phyloP scores from a whole-genome alignment of 2,888 invertebrate species.

The Zygothrica quintamaculata region DNA sequence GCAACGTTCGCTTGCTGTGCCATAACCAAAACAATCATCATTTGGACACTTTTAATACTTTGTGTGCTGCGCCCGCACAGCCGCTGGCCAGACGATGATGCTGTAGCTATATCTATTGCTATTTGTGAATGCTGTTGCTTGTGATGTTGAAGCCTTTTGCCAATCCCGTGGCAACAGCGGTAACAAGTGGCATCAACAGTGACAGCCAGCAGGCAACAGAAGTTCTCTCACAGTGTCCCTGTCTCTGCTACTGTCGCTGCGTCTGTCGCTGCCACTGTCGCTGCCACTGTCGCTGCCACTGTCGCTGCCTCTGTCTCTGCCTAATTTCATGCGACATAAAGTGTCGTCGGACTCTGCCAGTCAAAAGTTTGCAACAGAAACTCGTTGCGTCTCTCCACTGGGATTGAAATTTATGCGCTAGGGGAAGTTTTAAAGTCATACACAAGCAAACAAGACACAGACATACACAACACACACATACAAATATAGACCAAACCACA shows the following conservation, averaged over 20 bases:
- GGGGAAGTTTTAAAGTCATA: constrained; percentile 65
- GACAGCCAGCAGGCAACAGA: constrained; percentile 37
- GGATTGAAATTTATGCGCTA: constrained; percentile 75
- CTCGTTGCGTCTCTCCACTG: constrained; percentile 54
- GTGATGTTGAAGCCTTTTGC: constrained; percentile 46
- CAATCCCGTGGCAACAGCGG: constrained; percentile 56
- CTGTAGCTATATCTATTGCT: background rate
- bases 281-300: constrained; percentile 56
- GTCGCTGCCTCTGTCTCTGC: constrained; percentile 50
- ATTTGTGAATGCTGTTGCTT: background rate
- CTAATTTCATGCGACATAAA: constrained; percentile 77
- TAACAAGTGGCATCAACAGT: constrained; percentile 63
- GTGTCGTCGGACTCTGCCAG: constrained; percentile 52
- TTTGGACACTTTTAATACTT: constrained; percentile 83
- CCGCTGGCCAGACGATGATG: constrained; percentile 14
- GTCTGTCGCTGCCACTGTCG: constrained; percentile 57
- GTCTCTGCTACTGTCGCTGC: too few species aligned
- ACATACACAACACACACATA: background rate
- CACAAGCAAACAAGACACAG: constrained; percentile 23
- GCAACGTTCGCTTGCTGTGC: too few species aligned
- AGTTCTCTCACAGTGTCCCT: too few species aligned
- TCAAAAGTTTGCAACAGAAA: constrained; percentile 64
- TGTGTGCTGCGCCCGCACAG: constrained; percentile 50
- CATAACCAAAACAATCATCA: constrained; percentile 83
- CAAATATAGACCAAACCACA: too few species aligned